Evolutionary conservation across 92 coral and sea anemone species (phyloP).

Genomic region (Isaurus tuberculatus): DNA sequence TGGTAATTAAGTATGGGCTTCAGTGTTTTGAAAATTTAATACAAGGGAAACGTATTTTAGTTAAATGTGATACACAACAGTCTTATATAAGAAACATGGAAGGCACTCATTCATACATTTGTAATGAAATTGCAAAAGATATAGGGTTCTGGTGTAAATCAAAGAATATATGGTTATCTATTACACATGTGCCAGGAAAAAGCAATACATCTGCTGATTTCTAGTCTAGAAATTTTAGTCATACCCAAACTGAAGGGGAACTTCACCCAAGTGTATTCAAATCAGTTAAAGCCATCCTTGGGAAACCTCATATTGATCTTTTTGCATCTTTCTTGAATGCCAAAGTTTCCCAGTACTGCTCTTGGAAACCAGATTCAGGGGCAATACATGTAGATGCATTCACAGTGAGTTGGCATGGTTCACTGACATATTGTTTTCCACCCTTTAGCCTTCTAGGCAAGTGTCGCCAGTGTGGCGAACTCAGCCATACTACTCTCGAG

Average conservation of each 20-base stretch:
- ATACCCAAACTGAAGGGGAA: conserved; percentile 71
- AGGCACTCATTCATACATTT: conserved; percentile 51
- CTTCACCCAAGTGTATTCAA: conserved; percentile 49
- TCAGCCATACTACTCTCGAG: conserved; percentile 1
- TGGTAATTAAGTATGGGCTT: conserved; percentile 54
- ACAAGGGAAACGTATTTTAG: too few relatives aligned
- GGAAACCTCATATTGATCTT: conserved; percentile 61
- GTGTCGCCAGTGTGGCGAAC: conserved; percentile 28
- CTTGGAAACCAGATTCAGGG: conserved; percentile 73
- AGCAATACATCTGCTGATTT: conserved; percentile 58
- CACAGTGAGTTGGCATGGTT: conserved; percentile 65
- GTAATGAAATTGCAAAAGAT: conserved; percentile 60
- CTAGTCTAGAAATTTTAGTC: conserved; percentile 45
- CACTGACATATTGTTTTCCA: too few relatives aligned
- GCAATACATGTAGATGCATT: conserved; percentile 71
- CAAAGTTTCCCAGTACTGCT: conserved; percentile 56
- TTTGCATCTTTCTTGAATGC: conserved; percentile 74
- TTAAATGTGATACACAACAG: too few relatives aligned
- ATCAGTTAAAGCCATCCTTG: conserved; percentile 49
- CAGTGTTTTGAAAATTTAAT: conserved; percentile 53
- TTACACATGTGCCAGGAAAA: conserved; percentile 68
- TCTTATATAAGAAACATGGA: too few relatives aligned
- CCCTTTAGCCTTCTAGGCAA: conserved; percentile 71
- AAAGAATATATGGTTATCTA: conserved; percentile 47
- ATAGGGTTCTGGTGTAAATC: conserved; percentile 58